Base-by-base conservation (phyloP, 2,113 vertebrate genomes). In the Nesogale talazaci region DNA sequence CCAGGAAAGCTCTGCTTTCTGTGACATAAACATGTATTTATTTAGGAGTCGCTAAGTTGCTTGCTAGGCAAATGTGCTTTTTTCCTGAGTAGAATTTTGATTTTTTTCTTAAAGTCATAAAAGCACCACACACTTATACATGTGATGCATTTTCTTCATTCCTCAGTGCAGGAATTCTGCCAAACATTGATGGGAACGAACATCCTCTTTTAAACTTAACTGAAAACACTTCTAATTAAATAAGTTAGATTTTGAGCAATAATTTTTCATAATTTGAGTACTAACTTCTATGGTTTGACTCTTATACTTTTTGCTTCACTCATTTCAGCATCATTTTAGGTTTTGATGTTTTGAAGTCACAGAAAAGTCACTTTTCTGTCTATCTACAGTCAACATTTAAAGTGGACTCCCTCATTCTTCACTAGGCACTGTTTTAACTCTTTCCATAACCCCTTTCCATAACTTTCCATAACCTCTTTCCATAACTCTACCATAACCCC, bases 121-220 rank as follows among this genome's bases (percentile, higher is more conserved):
- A 94, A 90, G 14, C 63, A 27, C 77, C 36, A 70, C 17, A 4
- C 25, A 11, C 20, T 42, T 3, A 36, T 57, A 77, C 3, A 63
- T n/a, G n/a, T n/a, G n/a, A n/a, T 52, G 1, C 38, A 22, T 40
- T 88, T 94, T 88, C 75, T 95, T 90, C 29, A 93, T 82, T 19
- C n/a, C 76, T 59, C 90, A 77, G 76, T 36, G 76, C 25, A 87
- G 91, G 91, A 83, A 80, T 86, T 56, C 72, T 90, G 72, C 89
- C 91, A 95, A 84, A 69, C 34, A 69, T 27, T 65, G 74, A 84
- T 74, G 59, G 59, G 14, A 36, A 92, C 27, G 67, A 36, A 42
- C 56, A 40, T 88, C 38, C 81, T 88, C 70, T 83, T 94, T 90
- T 86, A 25, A 95, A 93, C 92, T 92, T 88, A 93, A 95, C 95